phyloP scores from a whole-genome alignment of 2,888 invertebrate species.

The Brachycybe producta region DNA sequence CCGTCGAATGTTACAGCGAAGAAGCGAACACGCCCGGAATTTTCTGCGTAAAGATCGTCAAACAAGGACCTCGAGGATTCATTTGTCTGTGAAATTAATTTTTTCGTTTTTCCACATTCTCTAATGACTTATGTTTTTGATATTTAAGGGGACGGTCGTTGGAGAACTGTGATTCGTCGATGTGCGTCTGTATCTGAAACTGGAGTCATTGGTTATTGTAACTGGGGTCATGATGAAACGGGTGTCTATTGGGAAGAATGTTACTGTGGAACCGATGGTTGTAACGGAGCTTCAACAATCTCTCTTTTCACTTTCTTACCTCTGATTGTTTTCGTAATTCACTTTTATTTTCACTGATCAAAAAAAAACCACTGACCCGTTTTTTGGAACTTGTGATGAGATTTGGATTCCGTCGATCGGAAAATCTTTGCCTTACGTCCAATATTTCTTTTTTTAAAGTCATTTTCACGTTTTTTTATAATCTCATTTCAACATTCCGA shows the following conservation, averaged over 20 bases:
- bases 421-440: too few species aligned
- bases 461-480: too few species aligned
- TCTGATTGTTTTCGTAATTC: background rate
- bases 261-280: constrained; percentile 82
- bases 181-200: constrained; percentile 83
- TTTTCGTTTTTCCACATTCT: constrained; percentile 17
- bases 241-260: constrained; percentile 96
- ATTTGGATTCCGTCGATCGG: too few species aligned
- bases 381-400: background rate
- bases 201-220: constrained; percentile 87
- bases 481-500: too few species aligned
- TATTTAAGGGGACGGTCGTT: constrained; percentile 80
- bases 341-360: background rate
- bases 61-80: constrained; percentile 85
- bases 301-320: background rate
- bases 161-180: constrained; percentile 78
- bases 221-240: constrained; percentile 84
- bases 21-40: constrained; percentile 89
- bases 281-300: constrained; percentile 43
- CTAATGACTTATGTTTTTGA: constrained; percentile 11
- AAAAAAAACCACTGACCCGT: too few species aligned
- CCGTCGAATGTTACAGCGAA: constrained; percentile 86
- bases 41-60: constrained; percentile 88
- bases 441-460: too few species aligned
- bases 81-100: constrained; percentile 60